Base-by-base conservation (phyloP, 1,140 invertebrate species). In the Chionoecetes opilio region DNA sequence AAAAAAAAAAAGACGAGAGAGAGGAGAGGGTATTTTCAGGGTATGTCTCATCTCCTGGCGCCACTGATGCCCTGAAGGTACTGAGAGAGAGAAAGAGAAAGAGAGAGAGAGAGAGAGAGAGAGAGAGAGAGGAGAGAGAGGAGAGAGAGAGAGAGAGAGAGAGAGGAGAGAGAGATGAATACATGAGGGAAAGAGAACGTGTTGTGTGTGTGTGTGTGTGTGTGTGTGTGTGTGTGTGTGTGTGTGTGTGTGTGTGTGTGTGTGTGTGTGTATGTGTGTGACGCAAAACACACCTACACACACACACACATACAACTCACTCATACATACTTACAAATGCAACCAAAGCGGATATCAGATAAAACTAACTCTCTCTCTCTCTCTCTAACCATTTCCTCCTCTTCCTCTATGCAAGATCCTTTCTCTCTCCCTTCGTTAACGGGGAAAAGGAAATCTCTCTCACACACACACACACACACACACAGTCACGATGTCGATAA, bases 171-270 rank as follows among this genome's bases (percentile, higher is more conserved):
- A 91, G 26, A 63, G 53, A 63, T 91, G 46, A 34, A 14, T 91
- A 31, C 63, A 31, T 91, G 46, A 63, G 46, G 53, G 46, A 35
- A 35, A 35, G 37, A 35, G 37, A 35, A 35, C 53, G 41, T 91
- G 41, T 91, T 91, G 41, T 91, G 41, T 91, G 41, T 91, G 41
- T 91, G 41, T 91, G 41, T 53, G 82, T 84, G 82, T 84, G 82
- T 84, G 82, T 84, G 82, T 84, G 82, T 84, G 82, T 84, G 82
- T 84, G 82, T 84, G 82, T 84, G 82, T 84, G 82, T 84, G 82
- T 84, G 82, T 84, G 82, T 84, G 82, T 84, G 82, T 84, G 82
- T 84, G 82, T 84, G 82, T 84, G 82, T 84, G 82, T 84, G 82
- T 84, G 82, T 84, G 82, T 84, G 82, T 84, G 82, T 84, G 82